Conservation (phyloP, 1,140 invertebrate species). For the Drosophila obscura region DNA sequence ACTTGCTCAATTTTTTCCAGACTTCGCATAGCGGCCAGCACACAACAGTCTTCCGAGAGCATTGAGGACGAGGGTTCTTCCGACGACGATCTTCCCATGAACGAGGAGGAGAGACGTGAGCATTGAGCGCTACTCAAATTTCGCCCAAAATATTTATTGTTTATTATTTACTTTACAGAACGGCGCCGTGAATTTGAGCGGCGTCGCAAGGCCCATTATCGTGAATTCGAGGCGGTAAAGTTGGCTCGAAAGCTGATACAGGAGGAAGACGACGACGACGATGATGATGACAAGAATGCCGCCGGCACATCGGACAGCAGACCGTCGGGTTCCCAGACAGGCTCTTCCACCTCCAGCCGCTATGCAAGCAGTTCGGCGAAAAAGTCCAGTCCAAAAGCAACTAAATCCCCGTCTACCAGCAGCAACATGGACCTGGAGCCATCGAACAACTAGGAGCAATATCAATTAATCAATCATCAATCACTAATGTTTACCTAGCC, state of each 20-base stretch:
- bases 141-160: constrained; percentile 11
- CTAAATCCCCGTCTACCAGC: constrained; percentile 48
- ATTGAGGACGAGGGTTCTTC: constrained; percentile 87
- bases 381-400: constrained; percentile 39
- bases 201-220: constrained; percentile 98
- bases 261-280: constrained; percentile 94
- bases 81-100: constrained; percentile 87
- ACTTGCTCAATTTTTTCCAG: constrained; percentile 55
- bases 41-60: constrained; percentile 84
- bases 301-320: constrained; percentile 33
- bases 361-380: constrained; percentile 53
- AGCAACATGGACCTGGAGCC: constrained; percentile 58
- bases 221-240: constrained; percentile 97
- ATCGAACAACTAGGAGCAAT: constrained; percentile 56
- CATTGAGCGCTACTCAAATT: neutral
- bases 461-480: constrained; percentile 44
- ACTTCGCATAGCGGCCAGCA: constrained; percentile 84
- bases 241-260: constrained; percentile 94
- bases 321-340: constrained; percentile 46
- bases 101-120: constrained; percentile 86
- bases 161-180: constrained; percentile 84
- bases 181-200: constrained; percentile 92
- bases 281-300: constrained; percentile 84
- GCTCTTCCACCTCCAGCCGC: constrained; percentile 46
- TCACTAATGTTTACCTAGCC: constrained; percentile 36